A percentile compares a stretch with the other conserved stretches of the same genome.
These are phyloP conservation scores for Eilema depressum DNA, from an alignment of 2,888 invertebrate species.

Conservation along the genomic window DNA sequence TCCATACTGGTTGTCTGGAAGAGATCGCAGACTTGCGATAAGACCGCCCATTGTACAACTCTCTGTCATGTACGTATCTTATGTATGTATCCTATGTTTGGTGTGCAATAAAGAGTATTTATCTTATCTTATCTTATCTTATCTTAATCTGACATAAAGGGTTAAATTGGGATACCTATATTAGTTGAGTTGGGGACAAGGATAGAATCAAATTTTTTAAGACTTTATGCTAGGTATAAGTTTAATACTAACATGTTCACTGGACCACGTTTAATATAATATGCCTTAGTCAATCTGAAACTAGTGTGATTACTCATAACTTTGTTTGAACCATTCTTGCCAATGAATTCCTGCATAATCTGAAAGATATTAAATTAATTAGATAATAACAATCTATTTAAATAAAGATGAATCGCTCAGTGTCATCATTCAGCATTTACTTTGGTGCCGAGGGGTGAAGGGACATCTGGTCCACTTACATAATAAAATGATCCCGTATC, in stretches of 20 bases:
- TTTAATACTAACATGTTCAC: slow-evolving; percentile 67
- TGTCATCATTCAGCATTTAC: background rate
- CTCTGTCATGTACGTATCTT: too few relatives aligned
- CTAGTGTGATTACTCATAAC: slow-evolving; percentile 53
- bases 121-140: too few relatives aligned
- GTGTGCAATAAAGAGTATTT: too few relatives aligned
- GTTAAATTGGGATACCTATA: too few relatives aligned
- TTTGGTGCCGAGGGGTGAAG: too few relatives aligned
- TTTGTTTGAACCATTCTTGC: slow-evolving; percentile 63
- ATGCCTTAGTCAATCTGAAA: slow-evolving; percentile 57
- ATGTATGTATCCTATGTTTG: too few relatives aligned
- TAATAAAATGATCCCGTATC: too few relatives aligned
- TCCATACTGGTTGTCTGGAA: too few relatives aligned
- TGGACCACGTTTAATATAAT: slow-evolving; percentile 63
- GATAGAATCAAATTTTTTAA: too few relatives aligned
- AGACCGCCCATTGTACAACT: too few relatives aligned
- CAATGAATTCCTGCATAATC: slow-evolving; percentile 65
- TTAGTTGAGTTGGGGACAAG: background rate
- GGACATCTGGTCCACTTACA: background rate
- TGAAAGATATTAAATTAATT: slow-evolving; percentile 35
- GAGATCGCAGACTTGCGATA: too few relatives aligned
- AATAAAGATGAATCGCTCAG: background rate
- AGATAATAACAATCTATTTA: background rate
- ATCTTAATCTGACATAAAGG: too few relatives aligned
- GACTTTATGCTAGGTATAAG: background rate